Base-by-base conservation (phyloP, 1,140 invertebrate species). In the Cydia amplana region DNA sequence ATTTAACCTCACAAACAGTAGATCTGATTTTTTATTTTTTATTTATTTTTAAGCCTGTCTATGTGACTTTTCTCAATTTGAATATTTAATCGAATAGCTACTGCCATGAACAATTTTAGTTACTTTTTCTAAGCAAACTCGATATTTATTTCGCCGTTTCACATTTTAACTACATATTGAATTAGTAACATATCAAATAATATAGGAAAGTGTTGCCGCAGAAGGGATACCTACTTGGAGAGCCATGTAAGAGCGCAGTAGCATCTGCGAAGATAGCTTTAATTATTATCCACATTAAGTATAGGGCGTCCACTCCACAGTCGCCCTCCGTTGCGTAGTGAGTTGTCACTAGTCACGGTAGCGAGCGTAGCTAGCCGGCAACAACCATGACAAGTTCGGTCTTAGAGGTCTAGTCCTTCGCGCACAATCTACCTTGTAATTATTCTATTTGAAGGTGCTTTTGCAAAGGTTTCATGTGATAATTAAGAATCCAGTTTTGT, bases 381-480 rank as follows among this genome's bases (percentile, higher is more conserved):
- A 80, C 82, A 77, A 81, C 80, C 87, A 88, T 88, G 87, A 88
- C 87, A 85, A 77, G 36, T 82, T 82, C 80, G 72, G 75, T 84
- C 78, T 86, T 86, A 83, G 84, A 83, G 82, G 90, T 92, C 91
- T 93, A 93, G 91, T 93, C 91, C 89, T 87, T 88, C 82, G 84
- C 89, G 90, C 91, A 93, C 88, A 93, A 93, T 85, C 82, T 80
- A 82, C 82, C 77, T 85, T 87, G 80, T 74, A 63, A 74, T 74
- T 28, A 63, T 55, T 51, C 77, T 79, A 83, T 83, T 82, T 82
- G 84, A 90, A 87, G 89, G 88, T 91, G 87, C 90, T 90, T 82
- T 85, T 85, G 83, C 87, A 85, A 86, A 84, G 78, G 81, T 88
- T 84, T 85, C 85, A 83, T 89, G 88, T 88, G 87, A 89, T 90